phyloP scores from a whole-genome alignment of 2,113 vertebrate species.

The Microcebus lehilahytsara region DNA sequence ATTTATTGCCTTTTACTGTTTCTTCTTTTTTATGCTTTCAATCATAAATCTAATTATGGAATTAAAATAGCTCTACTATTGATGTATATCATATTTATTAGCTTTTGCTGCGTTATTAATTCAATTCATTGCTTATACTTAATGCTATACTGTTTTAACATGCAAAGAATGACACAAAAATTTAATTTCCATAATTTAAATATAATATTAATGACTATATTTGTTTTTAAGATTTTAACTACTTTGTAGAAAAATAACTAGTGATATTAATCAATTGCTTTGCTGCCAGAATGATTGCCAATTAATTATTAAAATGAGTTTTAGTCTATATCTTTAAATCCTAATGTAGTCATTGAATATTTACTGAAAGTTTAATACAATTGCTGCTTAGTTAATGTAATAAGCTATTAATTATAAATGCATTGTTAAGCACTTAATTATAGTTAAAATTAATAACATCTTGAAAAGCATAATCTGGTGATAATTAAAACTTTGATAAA shows the following conservation, averaged over 20 bases:
- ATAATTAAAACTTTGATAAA: constrained; percentile 15
- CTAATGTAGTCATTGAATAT: neutral
- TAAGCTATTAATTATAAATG: constrained; percentile 33
- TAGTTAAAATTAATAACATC: constrained; percentile 39
- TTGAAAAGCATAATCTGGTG: neutral
- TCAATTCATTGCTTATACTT: constrained; percentile 20
- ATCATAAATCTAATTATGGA: neutral
- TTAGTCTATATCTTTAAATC: neutral
- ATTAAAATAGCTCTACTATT: neutral
- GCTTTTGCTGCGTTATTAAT: constrained; percentile 31
- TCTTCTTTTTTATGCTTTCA: neutral
- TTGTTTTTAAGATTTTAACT: neutral
- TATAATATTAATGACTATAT: neutral
- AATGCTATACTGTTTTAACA: constrained; percentile 4
- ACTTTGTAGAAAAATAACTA: neutral
- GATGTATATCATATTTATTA: neutral
- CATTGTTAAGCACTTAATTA: constrained; percentile 34
- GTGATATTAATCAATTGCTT: neutral
- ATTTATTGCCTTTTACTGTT: constrained; percentile 18
- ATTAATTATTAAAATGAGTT: constrained; percentile 23
- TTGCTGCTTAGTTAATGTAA: constrained; percentile 38
- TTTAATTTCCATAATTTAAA: constrained; percentile 14
- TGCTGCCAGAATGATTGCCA: constrained; percentile 19
- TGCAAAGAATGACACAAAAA: neutral
- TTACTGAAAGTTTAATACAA: constrained; percentile 14